phyloP scores from a whole-genome alignment of 2,797 vertebrate species.

The Brotula barbata region DNA sequence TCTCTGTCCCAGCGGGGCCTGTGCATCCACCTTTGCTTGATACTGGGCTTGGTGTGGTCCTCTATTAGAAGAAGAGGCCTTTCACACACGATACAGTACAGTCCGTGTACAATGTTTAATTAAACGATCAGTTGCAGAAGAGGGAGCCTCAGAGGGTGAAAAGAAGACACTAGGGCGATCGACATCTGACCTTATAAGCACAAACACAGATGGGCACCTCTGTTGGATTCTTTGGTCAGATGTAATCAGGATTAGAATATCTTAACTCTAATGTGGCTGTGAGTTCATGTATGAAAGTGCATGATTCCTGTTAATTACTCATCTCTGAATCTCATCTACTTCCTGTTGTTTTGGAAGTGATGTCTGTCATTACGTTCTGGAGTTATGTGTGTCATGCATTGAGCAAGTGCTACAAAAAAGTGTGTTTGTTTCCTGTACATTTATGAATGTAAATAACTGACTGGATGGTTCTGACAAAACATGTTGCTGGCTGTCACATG shows the following conservation, averaged over 20 bases:
- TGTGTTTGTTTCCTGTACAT: background rate
- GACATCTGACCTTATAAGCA: slow-evolving; percentile 76
- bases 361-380: slow-evolving; percentile 27
- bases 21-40: slow-evolving; percentile 37
- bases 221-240: slow-evolving; percentile 59
- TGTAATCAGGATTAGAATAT: slow-evolving; percentile 60
- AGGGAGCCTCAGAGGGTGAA: slow-evolving; percentile 62
- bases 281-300: slow-evolving; percentile 10
- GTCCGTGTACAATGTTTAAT: slow-evolving; percentile 70
- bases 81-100: slow-evolving; percentile 45
- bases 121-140: slow-evolving; percentile 69
- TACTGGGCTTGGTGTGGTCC: slow-evolving; percentile 45
- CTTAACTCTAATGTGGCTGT: slow-evolving; percentile 16
- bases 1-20: slow-evolving; percentile 59
- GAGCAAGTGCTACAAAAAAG: no score
- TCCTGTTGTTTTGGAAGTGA: background rate
- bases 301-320: background rate
- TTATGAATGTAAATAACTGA: background rate
- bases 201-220: slow-evolving; percentile 77
- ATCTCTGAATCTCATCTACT: background rate
- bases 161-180: slow-evolving; percentile 67
- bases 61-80: slow-evolving; percentile 33
- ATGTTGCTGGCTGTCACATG: background rate
- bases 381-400: slow-evolving; percentile 17
- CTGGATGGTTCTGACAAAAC: background rate